phyloP scores from a whole-genome alignment of 30 jellyfish, hydroid and myxozoan genomes.

The Aurelia coerulea region DNA sequence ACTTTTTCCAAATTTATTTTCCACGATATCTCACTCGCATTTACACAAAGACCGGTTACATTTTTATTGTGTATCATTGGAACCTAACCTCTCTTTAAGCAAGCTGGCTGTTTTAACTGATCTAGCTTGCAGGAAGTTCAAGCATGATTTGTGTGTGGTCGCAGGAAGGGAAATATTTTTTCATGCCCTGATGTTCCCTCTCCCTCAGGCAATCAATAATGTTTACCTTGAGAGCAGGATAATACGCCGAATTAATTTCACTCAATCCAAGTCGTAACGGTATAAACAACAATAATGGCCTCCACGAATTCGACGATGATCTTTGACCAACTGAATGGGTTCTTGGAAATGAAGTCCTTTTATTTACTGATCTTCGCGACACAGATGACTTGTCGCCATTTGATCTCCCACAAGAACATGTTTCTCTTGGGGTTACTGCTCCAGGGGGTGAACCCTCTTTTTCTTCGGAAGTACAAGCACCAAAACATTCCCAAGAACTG shows the following conservation, averaged over 20 bases:
- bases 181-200: no score
- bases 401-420: slow-evolving; percentile 64
- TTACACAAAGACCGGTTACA: no score
- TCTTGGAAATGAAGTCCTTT: slow-evolving; percentile 40
- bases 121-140: no score
- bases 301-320: slow-evolving; percentile 59
- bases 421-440: slow-evolving; percentile 21
- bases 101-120: no score
- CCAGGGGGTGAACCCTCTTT: slow-evolving; percentile 34
- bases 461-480: slow-evolving; percentile 78
- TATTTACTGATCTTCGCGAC: slow-evolving; percentile 23
- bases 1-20: no score
- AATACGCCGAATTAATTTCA: slow-evolving; percentile 90
- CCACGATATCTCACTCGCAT: no score
- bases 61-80: no score
- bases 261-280: slow-evolving; percentile 94
- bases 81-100: no score
- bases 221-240: slow-evolving; percentile 83
- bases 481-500: slow-evolving; percentile 95
- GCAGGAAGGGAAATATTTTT: no score
- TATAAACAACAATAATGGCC: slow-evolving; percentile 92
- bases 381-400: slow-evolving; percentile 21
- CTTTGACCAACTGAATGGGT: slow-evolving; percentile 28
- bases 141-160: no score
- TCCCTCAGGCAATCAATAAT: not conserved